A percentile compares a stretch with the other conserved stretches of the same genome.
Evolutionary conservation across 2,888 invertebrate genomes (phyloP).

Genomic region (Lasioglossum figueresi): DNA sequence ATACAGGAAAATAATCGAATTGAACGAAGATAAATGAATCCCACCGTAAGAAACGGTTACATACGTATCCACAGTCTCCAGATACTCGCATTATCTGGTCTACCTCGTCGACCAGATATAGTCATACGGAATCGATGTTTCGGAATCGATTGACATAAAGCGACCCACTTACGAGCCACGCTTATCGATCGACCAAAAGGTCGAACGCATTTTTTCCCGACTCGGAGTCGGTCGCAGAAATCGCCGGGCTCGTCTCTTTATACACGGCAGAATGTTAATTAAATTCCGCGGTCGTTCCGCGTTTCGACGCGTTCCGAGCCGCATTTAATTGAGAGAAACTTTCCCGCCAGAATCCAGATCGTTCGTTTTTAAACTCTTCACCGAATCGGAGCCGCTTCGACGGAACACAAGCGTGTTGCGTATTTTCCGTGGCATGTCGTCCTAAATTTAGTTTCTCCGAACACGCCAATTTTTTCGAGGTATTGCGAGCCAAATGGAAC

Average conservation of each 20-base stretch:
- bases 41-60: not conserved
- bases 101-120: not conserved
- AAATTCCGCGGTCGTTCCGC: conserved; percentile 38
- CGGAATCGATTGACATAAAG: not conserved
- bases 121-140: not conserved
- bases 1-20: too few relatives aligned
- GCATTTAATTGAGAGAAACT: conserved; percentile 52
- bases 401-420: not conserved
- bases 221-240: not conserved
- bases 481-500: not conserved
- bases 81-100: not conserved
- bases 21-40: not conserved
- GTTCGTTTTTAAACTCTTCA: conserved; percentile 32
- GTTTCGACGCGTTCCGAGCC: conserved; percentile 19
- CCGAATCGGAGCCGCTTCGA: not conserved
- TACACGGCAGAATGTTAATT: conserved; percentile 33
- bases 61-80: not conserved
- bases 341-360: conserved; percentile 1
- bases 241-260: not conserved
- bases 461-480: not conserved
- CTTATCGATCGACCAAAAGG: conserved; percentile 6
- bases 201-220: not conserved
- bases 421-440: conserved; percentile 10
- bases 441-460: not conserved
- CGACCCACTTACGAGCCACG: not conserved